These are phyloP conservation scores for Lucinisca nassula DNA, from an alignment of 2,888 invertebrate species.

Conservation along the genomic window DNA sequence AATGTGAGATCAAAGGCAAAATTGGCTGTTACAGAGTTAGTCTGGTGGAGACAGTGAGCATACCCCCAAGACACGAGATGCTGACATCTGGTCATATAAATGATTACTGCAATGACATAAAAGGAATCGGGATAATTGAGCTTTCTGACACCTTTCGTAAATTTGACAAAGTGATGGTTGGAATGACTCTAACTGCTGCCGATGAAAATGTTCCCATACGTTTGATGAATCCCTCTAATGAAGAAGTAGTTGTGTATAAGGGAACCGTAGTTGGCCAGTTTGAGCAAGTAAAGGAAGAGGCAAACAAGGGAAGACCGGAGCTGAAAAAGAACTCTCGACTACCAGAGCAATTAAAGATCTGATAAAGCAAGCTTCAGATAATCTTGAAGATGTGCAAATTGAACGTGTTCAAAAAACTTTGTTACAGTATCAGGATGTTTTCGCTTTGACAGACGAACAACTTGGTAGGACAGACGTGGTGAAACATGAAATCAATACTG, in stretches of 20 bases:
- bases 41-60: too few species aligned
- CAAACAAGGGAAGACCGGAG: not conserved
- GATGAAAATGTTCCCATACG: slow-evolving; percentile 46
- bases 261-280: slow-evolving; percentile 44
- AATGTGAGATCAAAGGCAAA: too few species aligned
- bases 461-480: slow-evolving; percentile 49
- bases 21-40: too few species aligned
- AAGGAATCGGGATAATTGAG: too few species aligned
- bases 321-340: slow-evolving; percentile 2
- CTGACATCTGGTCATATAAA: too few species aligned
- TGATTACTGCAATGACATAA: too few species aligned
- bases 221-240: slow-evolving; percentile 54
- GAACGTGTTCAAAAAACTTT: too few species aligned
- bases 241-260: slow-evolving; percentile 28
- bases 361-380: not conserved
- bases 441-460: too few species aligned
- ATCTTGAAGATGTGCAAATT: slow-evolving; percentile 22
- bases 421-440: slow-evolving; percentile 27
- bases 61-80: too few species aligned
- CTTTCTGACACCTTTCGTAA: too few species aligned
- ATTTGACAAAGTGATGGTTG: too few species aligned
- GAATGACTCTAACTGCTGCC: too few species aligned
- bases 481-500: slow-evolving; percentile 51
- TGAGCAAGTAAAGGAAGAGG: slow-evolving; percentile 10
- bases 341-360: not conserved